Evolutionary conservation across 2,888 invertebrate species (phyloP).

Genomic region (Azorinus chamasolen): DNA sequence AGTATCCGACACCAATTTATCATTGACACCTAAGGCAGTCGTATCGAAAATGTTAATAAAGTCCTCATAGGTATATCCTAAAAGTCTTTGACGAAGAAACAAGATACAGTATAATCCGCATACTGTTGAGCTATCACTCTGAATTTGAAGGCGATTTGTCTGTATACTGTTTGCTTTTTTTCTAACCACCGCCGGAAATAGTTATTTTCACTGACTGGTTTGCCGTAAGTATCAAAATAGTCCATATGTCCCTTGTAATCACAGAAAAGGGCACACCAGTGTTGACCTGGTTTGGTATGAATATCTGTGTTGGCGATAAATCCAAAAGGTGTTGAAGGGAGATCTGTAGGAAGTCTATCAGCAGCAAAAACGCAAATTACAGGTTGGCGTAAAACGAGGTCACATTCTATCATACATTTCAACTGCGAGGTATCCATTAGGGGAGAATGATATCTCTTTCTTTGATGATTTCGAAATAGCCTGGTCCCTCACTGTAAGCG

Average conservation of each 20-base stretch:
- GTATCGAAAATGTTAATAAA: slow-evolving; percentile 19
- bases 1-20: slow-evolving; percentile 16
- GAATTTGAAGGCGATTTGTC: slow-evolving; percentile 7
- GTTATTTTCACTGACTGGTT: slow-evolving; percentile 1
- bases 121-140: slow-evolving; percentile 19
- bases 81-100: slow-evolving; percentile 18
- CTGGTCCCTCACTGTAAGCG: slow-evolving; percentile 38
- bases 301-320: slow-evolving; percentile 25
- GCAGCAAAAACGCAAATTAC: slow-evolving; percentile 39
- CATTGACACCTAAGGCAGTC: slow-evolving; percentile 7
- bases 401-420: slow-evolving; percentile 28
- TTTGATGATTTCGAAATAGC: slow-evolving; percentile 42
- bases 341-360: slow-evolving; percentile 12
- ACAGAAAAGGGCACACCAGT: slow-evolving; percentile 21
- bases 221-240: slow-evolving; percentile 25
- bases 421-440: slow-evolving; percentile 44
- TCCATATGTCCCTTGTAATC: slow-evolving; percentile 1
- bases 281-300: slow-evolving; percentile 15
- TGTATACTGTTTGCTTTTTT: slow-evolving; percentile 1
- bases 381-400: slow-evolving; percentile 9
- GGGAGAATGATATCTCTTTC: slow-evolving; percentile 32
- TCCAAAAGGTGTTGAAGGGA: slow-evolving; percentile 7
- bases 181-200: slow-evolving; percentile 20
- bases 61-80: slow-evolving; percentile 14
- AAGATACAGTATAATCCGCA: slow-evolving; percentile 36